Base-by-base conservation (phyloP, 92 coral and sea anemone genomes). In the Umimayanthus kanabou region DNA sequence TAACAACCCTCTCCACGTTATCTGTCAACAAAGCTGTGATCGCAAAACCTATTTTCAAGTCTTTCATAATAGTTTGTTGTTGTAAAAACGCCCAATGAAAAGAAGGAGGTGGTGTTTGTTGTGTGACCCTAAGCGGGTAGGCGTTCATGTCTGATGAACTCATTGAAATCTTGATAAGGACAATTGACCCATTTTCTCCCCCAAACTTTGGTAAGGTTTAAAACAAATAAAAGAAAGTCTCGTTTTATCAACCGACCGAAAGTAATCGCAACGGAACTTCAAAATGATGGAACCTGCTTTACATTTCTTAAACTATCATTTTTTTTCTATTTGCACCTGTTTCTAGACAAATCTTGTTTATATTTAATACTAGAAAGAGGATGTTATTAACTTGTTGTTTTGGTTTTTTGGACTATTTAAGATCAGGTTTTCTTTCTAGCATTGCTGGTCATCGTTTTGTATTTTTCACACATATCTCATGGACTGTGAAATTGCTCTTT, bases 51-150 rank as follows among this genome's bases (percentile, higher is more conserved):
- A 92, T 94, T 88, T 92, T 84, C 57, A 85, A 92, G 89, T 94
- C 97, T 94, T 94, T 94, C 95, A 89, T 94, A 94, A 94, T 91
- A 72, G 72, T 53, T 79, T 70, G 78, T 75, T 86, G 87, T 70
- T 89, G 85, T 71, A 71, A 70, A 83, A 9, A 78, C 77, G 55
- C 87, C 87, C 87, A 83, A 69, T 83, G 57, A 83, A 57, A 42
- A 42, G 14, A 25, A 26, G 23, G 29, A 83, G 28, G 28, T 45
- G 65, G 50, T 70, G 76, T 70, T 83, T 83, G 87, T 83, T 83
- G 71, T 83, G 57, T 37, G 77, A 43, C 42, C 37, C 23, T 15
- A 71, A 67, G 67, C 87, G 39, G 87, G 87, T 83, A 69, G 87
- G 43, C 77, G 87, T 69, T 67, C 67, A 73, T 83, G 65, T 16